Conservation (phyloP, 2,113 vertebrate species). For the Bolborhynchus lineola region DNA sequence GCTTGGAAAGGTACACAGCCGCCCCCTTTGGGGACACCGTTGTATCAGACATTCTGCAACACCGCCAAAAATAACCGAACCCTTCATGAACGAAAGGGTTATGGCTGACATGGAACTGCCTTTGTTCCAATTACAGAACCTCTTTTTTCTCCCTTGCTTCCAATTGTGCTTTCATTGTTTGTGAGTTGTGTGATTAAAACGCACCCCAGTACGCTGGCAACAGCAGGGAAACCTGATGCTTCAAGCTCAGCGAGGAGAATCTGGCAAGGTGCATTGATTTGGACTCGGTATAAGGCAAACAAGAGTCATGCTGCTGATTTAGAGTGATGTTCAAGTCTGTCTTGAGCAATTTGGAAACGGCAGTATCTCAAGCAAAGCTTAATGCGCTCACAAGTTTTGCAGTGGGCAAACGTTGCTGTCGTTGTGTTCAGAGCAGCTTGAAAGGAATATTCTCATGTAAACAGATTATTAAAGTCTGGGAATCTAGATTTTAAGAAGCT, state of each 20-base stretch:
- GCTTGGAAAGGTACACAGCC: slow-evolving; percentile 18
- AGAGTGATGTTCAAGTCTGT: not conserved
- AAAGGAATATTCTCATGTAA: slow-evolving; percentile 14
- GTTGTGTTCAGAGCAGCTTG: slow-evolving; percentile 10
- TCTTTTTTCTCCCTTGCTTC: slow-evolving; percentile 50
- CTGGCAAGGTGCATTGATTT: slow-evolving; percentile 40
- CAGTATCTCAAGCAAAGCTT: not conserved
- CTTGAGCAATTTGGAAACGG: not conserved
- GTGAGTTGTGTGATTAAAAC: slow-evolving; percentile 51
- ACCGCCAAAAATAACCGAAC: slow-evolving; percentile 44
- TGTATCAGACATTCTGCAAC: slow-evolving; percentile 29
- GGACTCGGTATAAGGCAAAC: not conserved
- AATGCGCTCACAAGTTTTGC: not conserved
- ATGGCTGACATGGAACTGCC: slow-evolving; percentile 40
- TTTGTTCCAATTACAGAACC: slow-evolving; percentile 57
- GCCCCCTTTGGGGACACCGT: not conserved
- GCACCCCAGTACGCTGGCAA: not conserved
- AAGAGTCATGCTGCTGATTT: not conserved
- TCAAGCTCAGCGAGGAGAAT: not conserved
- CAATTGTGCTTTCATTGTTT: slow-evolving; percentile 50
- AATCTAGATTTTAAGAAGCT: slow-evolving; percentile 57
- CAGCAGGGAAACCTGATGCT: slow-evolving; percentile 36
- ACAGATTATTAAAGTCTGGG: slow-evolving; percentile 39
- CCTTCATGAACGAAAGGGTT: slow-evolving; percentile 30
- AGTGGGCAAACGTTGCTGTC: not conserved